A percentile compares a stretch with the other conserved stretches of the same genome.
phyloP scores from a whole-genome alignment of 2,888 invertebrate genomes.

The Pseudococcus jackbeardsleyi region DNA sequence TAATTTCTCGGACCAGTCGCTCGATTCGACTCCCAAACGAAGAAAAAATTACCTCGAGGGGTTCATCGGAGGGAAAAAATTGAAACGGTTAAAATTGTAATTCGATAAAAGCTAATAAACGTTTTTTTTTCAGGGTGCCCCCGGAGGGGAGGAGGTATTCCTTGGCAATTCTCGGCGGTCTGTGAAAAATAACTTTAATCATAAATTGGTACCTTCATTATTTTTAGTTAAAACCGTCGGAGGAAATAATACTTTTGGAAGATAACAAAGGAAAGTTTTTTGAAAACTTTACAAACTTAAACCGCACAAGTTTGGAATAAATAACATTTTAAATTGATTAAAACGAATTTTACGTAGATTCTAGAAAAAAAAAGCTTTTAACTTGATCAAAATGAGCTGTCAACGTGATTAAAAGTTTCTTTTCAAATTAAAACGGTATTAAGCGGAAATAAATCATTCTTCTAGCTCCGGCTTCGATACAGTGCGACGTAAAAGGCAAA shows the following conservation, averaged over 20 bases:
- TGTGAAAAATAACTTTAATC: conserved; percentile 53
- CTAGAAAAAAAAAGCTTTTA: conserved; percentile 58
- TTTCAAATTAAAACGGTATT: conserved; percentile 55
- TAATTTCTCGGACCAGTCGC: not conserved
- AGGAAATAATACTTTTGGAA: conserved; percentile 49
- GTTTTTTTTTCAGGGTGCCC: not conserved
- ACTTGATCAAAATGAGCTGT: conserved; percentile 59
- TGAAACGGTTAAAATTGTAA: conserved; percentile 36
- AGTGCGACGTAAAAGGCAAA: conserved; percentile 50
- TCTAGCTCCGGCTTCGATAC: conserved; percentile 55
- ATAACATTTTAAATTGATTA: conserved; percentile 55
- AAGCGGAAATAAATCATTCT: conserved; percentile 55
- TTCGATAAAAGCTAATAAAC: conserved; percentile 52
- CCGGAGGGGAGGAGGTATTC: not conserved
- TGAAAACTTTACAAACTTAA: conserved; percentile 52
- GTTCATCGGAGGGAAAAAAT: not conserved
- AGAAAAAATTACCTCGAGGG: not conserved
- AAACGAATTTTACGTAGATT: conserved; percentile 55
- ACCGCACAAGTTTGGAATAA: conserved; percentile 54
- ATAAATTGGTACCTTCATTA: conserved; percentile 55
- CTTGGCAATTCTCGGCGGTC: not conserved
- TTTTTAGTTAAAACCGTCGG: conserved; percentile 50
- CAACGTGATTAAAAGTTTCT: conserved; percentile 58
- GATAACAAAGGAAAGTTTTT: conserved; percentile 55
- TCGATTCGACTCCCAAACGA: not conserved